Conservation (phyloP, 2,888 invertebrate genomes). For the Tetranychus piercei region DNA sequence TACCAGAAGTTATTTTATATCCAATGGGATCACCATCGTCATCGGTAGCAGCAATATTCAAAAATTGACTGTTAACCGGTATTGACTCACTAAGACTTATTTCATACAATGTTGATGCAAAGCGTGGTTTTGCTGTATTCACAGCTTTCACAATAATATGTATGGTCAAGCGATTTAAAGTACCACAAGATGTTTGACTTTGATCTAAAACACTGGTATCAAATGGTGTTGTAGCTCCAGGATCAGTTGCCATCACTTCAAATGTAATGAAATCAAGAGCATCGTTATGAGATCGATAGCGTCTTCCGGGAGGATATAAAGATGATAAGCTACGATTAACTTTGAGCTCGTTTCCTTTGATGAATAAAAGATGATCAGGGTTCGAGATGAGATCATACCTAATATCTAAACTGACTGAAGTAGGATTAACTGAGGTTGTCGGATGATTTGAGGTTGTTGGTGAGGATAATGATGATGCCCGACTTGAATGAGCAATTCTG, state of each 20-base stretch:
- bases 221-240: neutral
- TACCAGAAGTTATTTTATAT: slow-evolving; percentile 68
- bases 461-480: neutral
- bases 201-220: neutral
- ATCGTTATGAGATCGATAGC: neutral
- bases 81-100: slow-evolving; percentile 75
- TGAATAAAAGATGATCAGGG: slow-evolving; percentile 62
- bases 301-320: neutral
- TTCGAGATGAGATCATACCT: slow-evolving; percentile 40
- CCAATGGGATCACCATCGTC: slow-evolving; percentile 44
- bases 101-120: slow-evolving; percentile 53
- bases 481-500: too few relatives aligned
- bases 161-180: too few relatives aligned
- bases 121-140: too few relatives aligned
- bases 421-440: neutral
- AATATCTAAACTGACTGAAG: neutral
- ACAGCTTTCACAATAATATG: too few relatives aligned
- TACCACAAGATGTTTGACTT: slow-evolving; percentile 1
- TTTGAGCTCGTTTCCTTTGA: slow-evolving; percentile 45
- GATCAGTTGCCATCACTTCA: neutral
- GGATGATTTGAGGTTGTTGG: neutral
- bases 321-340: slow-evolving; percentile 4
- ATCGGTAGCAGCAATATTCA: slow-evolving; percentile 42
- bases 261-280: neutral
- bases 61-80: slow-evolving; percentile 71